These are phyloP conservation scores for Arrhamphus sclerolepis DNA, from an alignment of 2,797 vertebrate species.

Conservation along the genomic window DNA sequence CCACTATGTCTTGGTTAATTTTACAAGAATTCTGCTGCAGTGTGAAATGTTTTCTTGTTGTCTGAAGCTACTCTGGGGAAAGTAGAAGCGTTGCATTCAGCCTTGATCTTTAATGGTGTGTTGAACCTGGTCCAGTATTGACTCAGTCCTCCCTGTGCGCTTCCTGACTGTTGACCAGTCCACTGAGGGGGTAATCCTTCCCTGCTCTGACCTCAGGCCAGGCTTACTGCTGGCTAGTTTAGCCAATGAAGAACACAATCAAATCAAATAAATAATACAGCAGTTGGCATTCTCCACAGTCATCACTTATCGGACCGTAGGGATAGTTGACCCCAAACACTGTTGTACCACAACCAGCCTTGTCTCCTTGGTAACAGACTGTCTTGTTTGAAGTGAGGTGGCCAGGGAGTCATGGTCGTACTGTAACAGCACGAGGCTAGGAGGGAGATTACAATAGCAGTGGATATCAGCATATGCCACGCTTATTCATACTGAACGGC, in stretches of 20 bases:
- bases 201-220: slow-evolving; percentile 75
- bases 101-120: slow-evolving; percentile 67
- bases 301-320: slow-evolving; percentile 79
- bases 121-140: slow-evolving; percentile 69
- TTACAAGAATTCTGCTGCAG: neutral
- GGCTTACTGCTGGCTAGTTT: slow-evolving; percentile 74
- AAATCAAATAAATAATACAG: slow-evolving; percentile 76
- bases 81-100: slow-evolving; percentile 52
- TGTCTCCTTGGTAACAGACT: slow-evolving; percentile 83
- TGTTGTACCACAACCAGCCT: slow-evolving; percentile 73
- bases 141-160: slow-evolving; percentile 70
- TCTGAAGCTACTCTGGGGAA: slow-evolving; percentile 26
- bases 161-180: slow-evolving; percentile 69
- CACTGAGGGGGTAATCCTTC: slow-evolving; percentile 75
- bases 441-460: slow-evolving; percentile 46
- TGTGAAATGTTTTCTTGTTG: slow-evolving; percentile 24
- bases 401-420: slow-evolving; percentile 68
- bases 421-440: slow-evolving; percentile 48
- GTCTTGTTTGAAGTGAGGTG: slow-evolving; percentile 77
- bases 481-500: slow-evolving; percentile 33
- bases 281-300: slow-evolving; percentile 80
- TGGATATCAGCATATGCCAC: slow-evolving; percentile 44
- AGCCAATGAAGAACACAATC: slow-evolving; percentile 75
- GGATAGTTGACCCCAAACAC: slow-evolving; percentile 77
- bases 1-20: no score